A percentile compares a stretch with the other conserved stretches of the same genome.
Evolutionary conservation across 2,888 invertebrate species (phyloP).

Genomic region (Bursaphelenchus okinawaensis): DNA sequence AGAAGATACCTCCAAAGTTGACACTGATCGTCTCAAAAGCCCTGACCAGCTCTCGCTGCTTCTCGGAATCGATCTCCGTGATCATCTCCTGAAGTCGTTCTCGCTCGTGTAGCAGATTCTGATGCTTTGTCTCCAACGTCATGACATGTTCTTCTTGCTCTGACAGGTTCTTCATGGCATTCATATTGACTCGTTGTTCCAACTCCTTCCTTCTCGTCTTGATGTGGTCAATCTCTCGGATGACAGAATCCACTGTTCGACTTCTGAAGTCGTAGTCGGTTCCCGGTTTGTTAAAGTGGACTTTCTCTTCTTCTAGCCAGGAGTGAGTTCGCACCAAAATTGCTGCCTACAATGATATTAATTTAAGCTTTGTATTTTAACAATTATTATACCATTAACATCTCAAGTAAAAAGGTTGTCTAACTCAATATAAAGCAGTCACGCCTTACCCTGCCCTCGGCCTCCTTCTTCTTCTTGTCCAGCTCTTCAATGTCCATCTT

Average conservation of each 20-base stretch:
- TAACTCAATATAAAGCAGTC: too few species aligned
- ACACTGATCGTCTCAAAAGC: constrained; percentile 73
- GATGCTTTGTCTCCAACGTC: constrained; percentile 69
- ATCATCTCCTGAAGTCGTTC: constrained; percentile 73
- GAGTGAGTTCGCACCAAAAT: constrained; percentile 62
- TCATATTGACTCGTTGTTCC: constrained; percentile 19
- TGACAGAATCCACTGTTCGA: constrained; percentile 13
- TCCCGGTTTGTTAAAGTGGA: constrained; percentile 69
- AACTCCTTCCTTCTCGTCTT: constrained; percentile 24
- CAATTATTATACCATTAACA: too few species aligned
- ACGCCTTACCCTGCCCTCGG: constrained; percentile 12
- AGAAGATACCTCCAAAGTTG: constrained; percentile 91
- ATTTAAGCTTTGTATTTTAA: too few species aligned
- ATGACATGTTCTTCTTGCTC: constrained; percentile 51
- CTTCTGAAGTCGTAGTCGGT: constrained; percentile 60
- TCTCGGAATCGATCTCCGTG: constrained; percentile 80
- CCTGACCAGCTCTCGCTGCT: constrained; percentile 72
- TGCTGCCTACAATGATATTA: constrained; percentile 7
- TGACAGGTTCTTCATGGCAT: constrained; percentile 21
- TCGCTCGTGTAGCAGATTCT: constrained; percentile 72
- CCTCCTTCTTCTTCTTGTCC: constrained; percentile 13
- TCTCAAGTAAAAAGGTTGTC: too few species aligned
- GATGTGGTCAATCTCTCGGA: constrained; percentile 18
- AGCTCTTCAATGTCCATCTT: constrained; percentile 1
- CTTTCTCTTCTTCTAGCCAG: constrained; percentile 74